Evolutionary conservation across 2,797 vertebrate genomes (phyloP), one percentile per base, ranked within the genome.

Genomic region (Microchirus variegatus): DNA sequence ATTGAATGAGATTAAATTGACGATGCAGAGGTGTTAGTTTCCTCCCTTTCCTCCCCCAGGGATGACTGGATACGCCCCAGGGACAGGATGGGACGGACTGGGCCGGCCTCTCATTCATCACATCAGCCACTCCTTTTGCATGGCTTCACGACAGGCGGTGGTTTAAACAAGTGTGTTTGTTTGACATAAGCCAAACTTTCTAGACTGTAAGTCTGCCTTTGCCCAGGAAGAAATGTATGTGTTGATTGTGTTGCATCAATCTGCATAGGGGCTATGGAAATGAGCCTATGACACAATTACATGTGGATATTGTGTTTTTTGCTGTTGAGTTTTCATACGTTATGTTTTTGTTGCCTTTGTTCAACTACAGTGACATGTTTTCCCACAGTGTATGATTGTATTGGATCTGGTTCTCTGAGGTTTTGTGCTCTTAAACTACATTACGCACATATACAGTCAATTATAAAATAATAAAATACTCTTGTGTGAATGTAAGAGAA

Each of bases 101-200:
- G 83, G 38, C 50, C 75, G 50, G 59, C 77, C 78, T 81, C 81
- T 74, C 83, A 86, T 85, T 84, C 70, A 87, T 87, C 80, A 79
- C 70, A 87, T 87, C 80, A 79, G 57, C 57, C 50, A 75, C 67
- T 62, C 42, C 48, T 38, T 50, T 52, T 62, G 48, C 53, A 11
- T 19, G 35, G 38, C 68, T 47, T 57, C 77, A 74, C 48, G 62
- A 58, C 59, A 55, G 45, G 38, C 41, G 15, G 41, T 44, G 62
- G 53, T 40, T 46, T 53, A 74, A 66, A 63, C 53, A 63, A 37
- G 26, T n/a, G 40, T 52, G 37, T 43, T n/a, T 14, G 18, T 66
- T 38, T 58, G 26, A 43, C 49, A 46, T 19, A 17, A 16, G 2
- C 14, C 48, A 52, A 51, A 59, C 19, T 26, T 42, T 43, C 9